phyloP scores from a whole-genome alignment of 2,113 vertebrate species.

The Fregetta grallaria region DNA sequence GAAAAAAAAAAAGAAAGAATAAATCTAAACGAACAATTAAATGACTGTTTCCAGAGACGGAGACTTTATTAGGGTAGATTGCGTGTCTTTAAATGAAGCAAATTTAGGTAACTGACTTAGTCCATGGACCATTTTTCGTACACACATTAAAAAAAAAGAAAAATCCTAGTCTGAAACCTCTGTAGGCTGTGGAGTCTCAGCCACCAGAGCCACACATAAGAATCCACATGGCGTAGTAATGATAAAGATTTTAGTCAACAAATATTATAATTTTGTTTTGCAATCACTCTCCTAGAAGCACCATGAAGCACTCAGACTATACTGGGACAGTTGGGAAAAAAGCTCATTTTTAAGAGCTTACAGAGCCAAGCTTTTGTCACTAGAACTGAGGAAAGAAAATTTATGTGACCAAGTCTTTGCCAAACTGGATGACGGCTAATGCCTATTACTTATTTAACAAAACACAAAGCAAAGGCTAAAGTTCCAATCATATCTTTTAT shows the following conservation, averaged over 20 bases:
- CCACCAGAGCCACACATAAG: background rate
- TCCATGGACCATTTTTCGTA: background rate
- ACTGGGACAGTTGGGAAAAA: background rate
- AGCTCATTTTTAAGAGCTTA: background rate
- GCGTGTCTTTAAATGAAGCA: background rate
- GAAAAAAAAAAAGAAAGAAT: background rate
- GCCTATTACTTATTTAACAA: background rate
- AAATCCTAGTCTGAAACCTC: background rate
- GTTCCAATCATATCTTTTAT: background rate
- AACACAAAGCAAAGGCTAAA: background rate
- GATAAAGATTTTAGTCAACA: background rate
- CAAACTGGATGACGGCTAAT: background rate
- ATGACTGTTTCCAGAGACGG: background rate
- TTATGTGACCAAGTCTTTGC: background rate
- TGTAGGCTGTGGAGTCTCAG: background rate
- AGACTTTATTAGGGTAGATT: background rate
- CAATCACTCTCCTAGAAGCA: background rate
- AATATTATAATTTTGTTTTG: background rate
- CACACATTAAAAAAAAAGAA: background rate
- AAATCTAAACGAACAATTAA: background rate
- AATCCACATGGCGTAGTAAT: accelerated
- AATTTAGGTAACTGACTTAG: background rate
- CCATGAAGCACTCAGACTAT: background rate
- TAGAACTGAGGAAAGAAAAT: background rate
- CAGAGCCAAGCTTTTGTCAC: background rate